phyloP scores from a whole-genome alignment of 1,140 invertebrate species.

The Trichogramma pretiosum region DNA sequence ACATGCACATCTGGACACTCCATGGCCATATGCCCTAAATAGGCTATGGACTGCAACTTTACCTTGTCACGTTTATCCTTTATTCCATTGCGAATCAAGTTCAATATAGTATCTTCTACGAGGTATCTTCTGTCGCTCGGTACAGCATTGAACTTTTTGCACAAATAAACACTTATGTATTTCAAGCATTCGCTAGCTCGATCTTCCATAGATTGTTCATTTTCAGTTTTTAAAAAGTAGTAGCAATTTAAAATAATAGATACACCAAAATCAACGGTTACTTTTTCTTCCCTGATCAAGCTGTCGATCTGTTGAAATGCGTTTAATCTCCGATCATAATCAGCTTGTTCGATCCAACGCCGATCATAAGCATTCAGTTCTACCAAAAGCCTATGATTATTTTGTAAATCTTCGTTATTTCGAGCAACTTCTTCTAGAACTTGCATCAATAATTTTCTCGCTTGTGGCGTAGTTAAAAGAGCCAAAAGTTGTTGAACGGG shows the following conservation, averaged over 20 bases:
- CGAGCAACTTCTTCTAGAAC: conserved; percentile 49
- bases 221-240: conserved; percentile 64
- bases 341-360: conserved; percentile 83
- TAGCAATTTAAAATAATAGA: conserved; percentile 75
- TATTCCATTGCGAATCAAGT: conserved; percentile 59
- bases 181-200: conserved; percentile 67
- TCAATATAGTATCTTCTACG: conserved; percentile 63
- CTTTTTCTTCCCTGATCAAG: conserved; percentile 45
- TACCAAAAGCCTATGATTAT: conserved; percentile 46
- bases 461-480: conserved; percentile 47
- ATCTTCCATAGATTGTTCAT: conserved; percentile 76
- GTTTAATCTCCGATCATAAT: conserved; percentile 72
- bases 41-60: conserved; percentile 64
- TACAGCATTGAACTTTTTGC: conserved; percentile 42
- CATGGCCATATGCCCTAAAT: conserved; percentile 65
- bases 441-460: conserved; percentile 57
- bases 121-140: conserved; percentile 53
- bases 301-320: conserved; percentile 59
- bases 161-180: conserved; percentile 52
- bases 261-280: conserved; percentile 59
- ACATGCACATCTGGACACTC: conserved; percentile 63
- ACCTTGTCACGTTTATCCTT: conserved; percentile 56
- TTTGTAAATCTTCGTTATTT: conserved; percentile 28
- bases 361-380: conserved; percentile 81
- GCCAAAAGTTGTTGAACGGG: conserved; percentile 59